Base-by-base conservation (phyloP, 2,888 invertebrate species). In the Mongoloraphidia duomilia region DNA sequence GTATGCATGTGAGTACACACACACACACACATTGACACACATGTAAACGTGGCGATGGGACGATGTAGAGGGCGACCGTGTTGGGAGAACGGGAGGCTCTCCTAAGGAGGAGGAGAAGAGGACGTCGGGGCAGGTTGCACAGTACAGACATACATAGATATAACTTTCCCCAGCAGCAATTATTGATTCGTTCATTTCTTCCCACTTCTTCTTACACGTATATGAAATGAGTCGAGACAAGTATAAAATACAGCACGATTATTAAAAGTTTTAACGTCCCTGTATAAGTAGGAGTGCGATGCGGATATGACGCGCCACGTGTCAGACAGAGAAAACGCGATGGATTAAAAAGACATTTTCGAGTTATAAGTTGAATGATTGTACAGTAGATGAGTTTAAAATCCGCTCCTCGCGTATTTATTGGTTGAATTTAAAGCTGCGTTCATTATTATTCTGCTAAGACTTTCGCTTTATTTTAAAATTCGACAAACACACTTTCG, bases 351-450 rank as follows among this genome's bases (percentile, higher is more conserved):
- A 39, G 40, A 39, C 40, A 39, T 39, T 39, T 39, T 39, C 40
- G 26, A 39, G 66, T 66, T 66, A 66, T 67, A 65, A 65, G 63
- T 65, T 65, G 65, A 66, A 67, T 66, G 66, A 66, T 66, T 67
- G 66, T 61, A 62, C 64, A 60, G 64, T 62, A 64, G 65, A 65
- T 65, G 65, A 64, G 65, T 65, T 65, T 65, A 64, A 66, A 65
- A 66, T 66, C 64, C 40, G 40, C 64, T 61, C 60, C 61, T 60
- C 62, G 63, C 63, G 65, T 63, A 64, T 65, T 65, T 66, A 65
- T 65, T 64, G 65, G 65, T 62, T 59, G 64, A 39, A 39, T 39
- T 39, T 39, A 39, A 39, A 39, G 17, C 40, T 39, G 40, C 42
- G 14, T 42, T 42, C 42, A 42, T 42, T 42, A 42, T 42, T 42